Evolutionary conservation across 1,140 invertebrate genomes (phyloP).

Genomic region (Muscidifurax raptorellus): DNA sequence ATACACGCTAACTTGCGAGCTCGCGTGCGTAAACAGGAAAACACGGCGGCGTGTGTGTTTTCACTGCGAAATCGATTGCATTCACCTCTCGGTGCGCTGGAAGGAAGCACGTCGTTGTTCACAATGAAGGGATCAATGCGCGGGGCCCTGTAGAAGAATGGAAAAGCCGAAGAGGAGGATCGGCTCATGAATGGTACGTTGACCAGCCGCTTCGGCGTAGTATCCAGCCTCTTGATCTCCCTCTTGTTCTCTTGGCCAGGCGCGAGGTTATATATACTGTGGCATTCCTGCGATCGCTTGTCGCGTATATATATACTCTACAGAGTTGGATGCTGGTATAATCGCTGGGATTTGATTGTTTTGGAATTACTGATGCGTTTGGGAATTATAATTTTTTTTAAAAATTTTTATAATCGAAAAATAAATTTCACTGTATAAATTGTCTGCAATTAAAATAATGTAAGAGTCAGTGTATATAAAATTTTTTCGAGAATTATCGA

Average conservation of each 20-base stretch:
- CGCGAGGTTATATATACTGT: not conserved
- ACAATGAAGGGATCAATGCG: not conserved
- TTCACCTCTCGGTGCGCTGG: not conserved
- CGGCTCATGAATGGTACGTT: constrained; percentile 62
- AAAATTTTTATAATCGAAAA: too few relatives aligned
- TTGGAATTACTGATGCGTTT: not conserved
- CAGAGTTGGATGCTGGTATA: too few relatives aligned
- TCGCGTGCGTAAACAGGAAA: not conserved
- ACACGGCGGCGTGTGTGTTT: too few relatives aligned
- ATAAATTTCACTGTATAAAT: too few relatives aligned
- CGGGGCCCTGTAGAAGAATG: not conserved
- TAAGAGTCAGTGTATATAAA: too few relatives aligned
- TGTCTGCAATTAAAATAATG: too few relatives aligned
- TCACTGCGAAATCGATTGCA: not conserved
- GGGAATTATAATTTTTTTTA: not conserved
- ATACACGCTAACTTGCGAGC: too few relatives aligned
- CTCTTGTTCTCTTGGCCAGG: not conserved
- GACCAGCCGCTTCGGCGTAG: constrained; percentile 48
- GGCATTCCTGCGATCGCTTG: constrained; percentile 19
- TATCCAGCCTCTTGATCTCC: constrained; percentile 12
- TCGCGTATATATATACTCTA: too few relatives aligned
- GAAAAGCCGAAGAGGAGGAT: constrained; percentile 27
- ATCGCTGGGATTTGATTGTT: not conserved
- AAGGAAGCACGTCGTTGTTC: not conserved
- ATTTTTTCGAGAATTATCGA: too few relatives aligned